Base-by-base conservation (phyloP, 2,797 vertebrate genomes). In the Danionella dracula region DNA sequence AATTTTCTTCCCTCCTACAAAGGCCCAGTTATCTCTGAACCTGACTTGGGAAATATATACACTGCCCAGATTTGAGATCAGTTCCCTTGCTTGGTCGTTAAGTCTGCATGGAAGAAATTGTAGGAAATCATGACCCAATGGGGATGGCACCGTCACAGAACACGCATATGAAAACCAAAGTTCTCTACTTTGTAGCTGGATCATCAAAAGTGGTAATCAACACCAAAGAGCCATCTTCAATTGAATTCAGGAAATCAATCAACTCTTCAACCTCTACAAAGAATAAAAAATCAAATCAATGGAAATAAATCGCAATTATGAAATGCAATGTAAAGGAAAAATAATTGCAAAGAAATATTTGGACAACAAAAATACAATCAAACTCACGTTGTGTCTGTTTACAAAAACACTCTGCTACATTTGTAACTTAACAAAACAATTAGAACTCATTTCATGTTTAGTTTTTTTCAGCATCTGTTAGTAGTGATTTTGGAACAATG, bases 21-120 rank as follows among this genome's bases (percentile, higher is more conserved):
- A 98, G 71, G 94, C 81, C 95, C 95, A 97, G 83, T 88, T 95
- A 68, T 97, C 94, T 82, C 95, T 87, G 73, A 91, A 96, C 1
- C 79, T 85, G 57, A 97, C 77, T 0, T 74, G 80, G 1, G 67
- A 72, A 62, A 94, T 82, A 0, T 65, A 72, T 0, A 89, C 78
- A 64, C 94, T 97, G 10, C 95, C 95, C 49, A 97, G 66, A 0
- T 92, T 89, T 32, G 82, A 27, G 0, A 98, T 90, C 72, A 95
- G 83, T 4, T 82, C 76, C 54, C 86, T 85, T 0, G 91, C 90
- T 20, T 95, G 92, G 0, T 90, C 83, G 0, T 84, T 93, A 35
- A 98, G 87, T 73, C 95, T 96, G 78, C 17, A n/a, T 13, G 45
- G 1, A 1, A 61, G 27, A 9, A 48, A 31, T 5, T 2, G 59